Base-by-base conservation (phyloP, 2,888 invertebrate genomes). In the Caenorhabditis panamensis region DNA sequence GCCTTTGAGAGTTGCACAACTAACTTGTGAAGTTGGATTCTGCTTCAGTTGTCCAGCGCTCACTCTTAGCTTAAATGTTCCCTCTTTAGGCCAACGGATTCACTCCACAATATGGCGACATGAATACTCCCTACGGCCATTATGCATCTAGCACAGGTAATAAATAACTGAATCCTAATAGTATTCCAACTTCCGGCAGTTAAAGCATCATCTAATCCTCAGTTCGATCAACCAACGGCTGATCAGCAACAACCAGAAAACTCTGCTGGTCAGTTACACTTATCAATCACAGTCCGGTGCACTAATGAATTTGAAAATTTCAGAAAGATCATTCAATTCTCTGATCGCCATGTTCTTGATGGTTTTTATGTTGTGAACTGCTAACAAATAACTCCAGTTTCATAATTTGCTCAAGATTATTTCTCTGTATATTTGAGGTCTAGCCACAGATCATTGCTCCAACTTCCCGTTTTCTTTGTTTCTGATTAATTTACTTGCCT, bases 81-180 rank as follows among this genome's bases (percentile, higher is more conserved):
- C 18, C 11, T 13, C 61, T 79, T 64, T 31, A 83, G 83, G 59
- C 68, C 11, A 13, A 67, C 44, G 82, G 78, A 31, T 80, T 68
- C 58, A 80, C 82, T 24, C 84, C 84, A 26, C 75, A 76, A 47
- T 84, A 84, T 22, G 75, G 77, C 24, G 82, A 84, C 37, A 82
- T 84, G 84, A 84, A 84, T 56, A 84, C 80, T 9, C 76, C 72
- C 53, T 84, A 84, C 47, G 84, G 84, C 24, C 75, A 66, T 24
- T 84, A 84, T 31, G 41, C 56, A 54, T 75, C 80, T 9, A 80
- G 44, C 11, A 69, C 75, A 67, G 80, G 73, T 73, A 73, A 44
- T 49, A 47, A 56, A 31, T 63, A 26, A 69, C 18, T 54, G 26
- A 41, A 6, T 61, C 20, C 49, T 26, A 36, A 41, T 26, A 44